Conservation (phyloP, 1,140 invertebrate genomes). For the Caerostris extrusa region DNA sequence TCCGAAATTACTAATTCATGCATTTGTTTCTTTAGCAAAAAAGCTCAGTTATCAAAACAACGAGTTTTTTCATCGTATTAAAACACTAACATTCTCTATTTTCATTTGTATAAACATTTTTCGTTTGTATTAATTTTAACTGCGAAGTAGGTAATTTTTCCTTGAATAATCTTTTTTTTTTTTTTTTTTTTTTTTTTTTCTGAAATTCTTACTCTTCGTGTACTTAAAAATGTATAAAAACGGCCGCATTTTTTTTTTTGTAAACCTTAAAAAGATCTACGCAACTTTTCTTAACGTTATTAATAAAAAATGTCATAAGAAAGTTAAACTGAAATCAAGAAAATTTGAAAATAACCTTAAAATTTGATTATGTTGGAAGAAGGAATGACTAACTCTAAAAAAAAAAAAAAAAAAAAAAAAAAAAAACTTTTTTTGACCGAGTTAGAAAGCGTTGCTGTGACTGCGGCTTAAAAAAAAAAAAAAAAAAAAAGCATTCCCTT, state of each 20-base stretch:
- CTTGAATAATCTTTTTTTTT: not conserved
- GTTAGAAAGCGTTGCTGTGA: slow-evolving; percentile 21
- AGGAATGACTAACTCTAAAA: not conserved
- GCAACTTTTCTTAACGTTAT: slow-evolving; percentile 20
- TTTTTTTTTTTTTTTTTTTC: too few relatives aligned
- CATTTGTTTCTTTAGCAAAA: not conserved
- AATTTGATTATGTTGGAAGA: slow-evolving; percentile 13
- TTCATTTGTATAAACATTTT: not conserved
- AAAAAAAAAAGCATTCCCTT: not conserved
- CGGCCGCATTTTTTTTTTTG: not conserved
- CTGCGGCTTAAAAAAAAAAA: slow-evolving; percentile 20
- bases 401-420: too few relatives aligned
- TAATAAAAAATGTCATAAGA: not conserved
- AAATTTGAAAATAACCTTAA: slow-evolving; percentile 41
- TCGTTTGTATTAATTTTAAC: not conserved
- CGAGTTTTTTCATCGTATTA: not conserved
- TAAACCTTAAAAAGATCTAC: slow-evolving; percentile 3
- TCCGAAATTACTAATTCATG: too few relatives aligned
- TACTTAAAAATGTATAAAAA: slow-evolving; percentile 12
- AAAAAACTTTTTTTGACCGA: not conserved
- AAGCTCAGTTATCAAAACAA: not conserved
- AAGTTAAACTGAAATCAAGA: slow-evolving; percentile 4
- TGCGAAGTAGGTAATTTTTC: not conserved
- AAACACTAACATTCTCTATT: not conserved
- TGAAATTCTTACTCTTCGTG: not conserved